Percentiles rank a stretch among this genome's conserved stretches.
phyloP scores from a whole-genome alignment of 1,140 invertebrate species.

The Drosophila albomicans region DNA sequence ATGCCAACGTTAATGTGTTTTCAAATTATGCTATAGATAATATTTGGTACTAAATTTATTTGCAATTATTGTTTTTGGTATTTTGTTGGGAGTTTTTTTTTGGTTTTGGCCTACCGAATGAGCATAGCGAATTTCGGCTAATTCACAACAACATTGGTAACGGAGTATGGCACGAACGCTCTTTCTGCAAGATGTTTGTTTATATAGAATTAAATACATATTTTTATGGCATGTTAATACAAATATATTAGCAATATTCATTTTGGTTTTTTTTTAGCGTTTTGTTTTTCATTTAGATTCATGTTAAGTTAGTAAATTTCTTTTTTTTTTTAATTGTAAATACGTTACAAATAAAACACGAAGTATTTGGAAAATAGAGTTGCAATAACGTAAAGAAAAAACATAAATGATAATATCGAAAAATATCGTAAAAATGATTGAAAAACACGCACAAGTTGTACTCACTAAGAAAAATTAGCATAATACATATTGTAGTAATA shows the following conservation, averaged over 20 bases:
- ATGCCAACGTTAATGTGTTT: constrained; percentile 50
- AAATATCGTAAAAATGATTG: constrained; percentile 49
- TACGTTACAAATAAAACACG: constrained; percentile 10
- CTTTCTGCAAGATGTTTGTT: constrained; percentile 85
- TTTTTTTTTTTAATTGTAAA: constrained; percentile 6
- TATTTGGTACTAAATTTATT: constrained; percentile 29
- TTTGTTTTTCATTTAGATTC: constrained; percentile 27
- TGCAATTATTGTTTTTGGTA: constrained; percentile 24
- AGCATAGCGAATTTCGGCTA: constrained; percentile 85
- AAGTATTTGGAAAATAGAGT: constrained; percentile 16
- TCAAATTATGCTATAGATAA: constrained; percentile 36
- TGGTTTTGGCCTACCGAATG: constrained; percentile 84
- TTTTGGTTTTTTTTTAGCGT: constrained; percentile 26
- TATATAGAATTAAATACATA: constrained; percentile 80
- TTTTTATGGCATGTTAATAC: constrained; percentile 65
- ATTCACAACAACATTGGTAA: constrained; percentile 85
- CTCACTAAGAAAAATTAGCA: constrained; percentile 74
- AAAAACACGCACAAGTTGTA: constrained; percentile 73
- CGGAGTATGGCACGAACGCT: constrained; percentile 85
- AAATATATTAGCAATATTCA: constrained; percentile 21
- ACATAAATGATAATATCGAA: constrained; percentile 40
- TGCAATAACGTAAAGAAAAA: constrained; percentile 32
- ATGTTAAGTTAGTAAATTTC: constrained; percentile 28
- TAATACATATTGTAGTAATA: constrained; percentile 29
- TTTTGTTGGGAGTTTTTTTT: constrained; percentile 47